Percentiles rank a stretch among this genome's conserved stretches.
Conservation (phyloP, 2,888 invertebrate species). For the Cloeon dipterum region DNA sequence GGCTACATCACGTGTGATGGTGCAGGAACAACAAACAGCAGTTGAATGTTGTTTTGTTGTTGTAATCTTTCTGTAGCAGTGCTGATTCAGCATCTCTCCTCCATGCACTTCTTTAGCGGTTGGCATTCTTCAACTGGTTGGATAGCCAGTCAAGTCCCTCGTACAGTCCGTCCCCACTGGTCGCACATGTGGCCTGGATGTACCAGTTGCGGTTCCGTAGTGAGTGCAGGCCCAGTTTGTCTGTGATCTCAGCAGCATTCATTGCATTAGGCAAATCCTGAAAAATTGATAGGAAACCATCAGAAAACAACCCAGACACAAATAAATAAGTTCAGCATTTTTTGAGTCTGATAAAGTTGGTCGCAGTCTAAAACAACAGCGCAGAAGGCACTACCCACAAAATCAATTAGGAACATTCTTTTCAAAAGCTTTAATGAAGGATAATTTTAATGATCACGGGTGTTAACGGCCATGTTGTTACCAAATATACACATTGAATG, state of each 20-base stretch:
- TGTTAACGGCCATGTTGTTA: too few species aligned
- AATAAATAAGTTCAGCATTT: too few species aligned
- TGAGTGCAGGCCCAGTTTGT: conserved; percentile 95
- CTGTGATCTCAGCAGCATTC: conserved; percentile 99
- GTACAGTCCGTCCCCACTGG: conserved; percentile 95
- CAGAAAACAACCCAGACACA: too few species aligned
- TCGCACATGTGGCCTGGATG: conserved; percentile 95
- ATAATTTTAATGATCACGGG: too few species aligned
- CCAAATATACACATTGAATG: too few species aligned
- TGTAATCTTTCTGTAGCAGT: not conserved
- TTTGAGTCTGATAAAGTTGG: too few species aligned
- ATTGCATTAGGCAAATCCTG: conserved; percentile 99
- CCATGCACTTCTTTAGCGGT: conserved; percentile 62
- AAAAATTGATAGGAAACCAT: too few species aligned
- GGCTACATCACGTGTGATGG: not conserved
- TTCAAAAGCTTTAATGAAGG: too few species aligned
- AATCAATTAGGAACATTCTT: too few species aligned
- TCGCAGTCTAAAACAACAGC: too few species aligned
- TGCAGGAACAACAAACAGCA: conserved; percentile 1
- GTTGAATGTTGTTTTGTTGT: too few species aligned
- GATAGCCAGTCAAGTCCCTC: conserved; percentile 99
- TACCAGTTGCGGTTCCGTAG: conserved; percentile 96
- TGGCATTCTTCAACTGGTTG: conserved; percentile 96
- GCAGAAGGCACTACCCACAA: too few species aligned
- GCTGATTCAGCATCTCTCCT: conserved; percentile 6